Evolutionary conservation across 1,140 invertebrate genomes (phyloP).

Genomic region (Limonius californicus): DNA sequence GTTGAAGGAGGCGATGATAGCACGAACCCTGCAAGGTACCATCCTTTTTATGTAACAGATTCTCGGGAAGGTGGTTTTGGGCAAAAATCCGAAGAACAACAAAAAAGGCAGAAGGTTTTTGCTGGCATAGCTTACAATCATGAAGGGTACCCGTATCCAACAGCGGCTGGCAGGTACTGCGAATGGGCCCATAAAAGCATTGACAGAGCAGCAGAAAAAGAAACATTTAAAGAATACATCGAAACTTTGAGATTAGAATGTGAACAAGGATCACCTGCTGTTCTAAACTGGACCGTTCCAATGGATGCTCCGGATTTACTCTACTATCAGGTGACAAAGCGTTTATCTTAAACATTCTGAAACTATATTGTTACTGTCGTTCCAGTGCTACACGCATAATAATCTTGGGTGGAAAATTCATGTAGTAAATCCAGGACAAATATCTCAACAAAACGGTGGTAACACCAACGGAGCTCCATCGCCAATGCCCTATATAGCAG

Average conservation of each 20-base stretch:
- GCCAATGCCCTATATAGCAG: neutral
- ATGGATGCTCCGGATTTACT: conserved; percentile 73
- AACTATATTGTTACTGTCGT: conserved; percentile 15
- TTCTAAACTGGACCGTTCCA: conserved; percentile 78
- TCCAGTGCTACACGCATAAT: conserved; percentile 86
- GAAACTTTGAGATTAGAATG: conserved; percentile 72
- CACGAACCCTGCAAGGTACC: conserved; percentile 71
- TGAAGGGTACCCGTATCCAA: conserved; percentile 73
- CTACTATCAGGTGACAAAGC: conserved; percentile 92
- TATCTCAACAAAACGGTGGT: conserved; percentile 12
- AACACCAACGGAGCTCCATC: neutral
- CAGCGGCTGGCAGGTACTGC: conserved; percentile 69
- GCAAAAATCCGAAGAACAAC: conserved; percentile 67
- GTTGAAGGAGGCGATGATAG: conserved; percentile 76
- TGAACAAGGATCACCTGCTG: conserved; percentile 65
- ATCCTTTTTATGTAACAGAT: conserved; percentile 92
- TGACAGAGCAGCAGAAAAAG: conserved; percentile 60
- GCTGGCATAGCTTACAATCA: conserved; percentile 75
- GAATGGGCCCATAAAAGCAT: conserved; percentile 72
- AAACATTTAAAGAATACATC: conserved; percentile 73
- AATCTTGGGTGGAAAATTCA: conserved; percentile 93
- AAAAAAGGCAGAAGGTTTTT: conserved; percentile 60
- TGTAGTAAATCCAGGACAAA: conserved; percentile 68
- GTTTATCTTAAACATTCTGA: too few species aligned
- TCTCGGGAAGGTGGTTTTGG: conserved; percentile 78